Conservation (phyloP, 2,888 invertebrate genomes). For the Callinectes sapidus region DNA sequence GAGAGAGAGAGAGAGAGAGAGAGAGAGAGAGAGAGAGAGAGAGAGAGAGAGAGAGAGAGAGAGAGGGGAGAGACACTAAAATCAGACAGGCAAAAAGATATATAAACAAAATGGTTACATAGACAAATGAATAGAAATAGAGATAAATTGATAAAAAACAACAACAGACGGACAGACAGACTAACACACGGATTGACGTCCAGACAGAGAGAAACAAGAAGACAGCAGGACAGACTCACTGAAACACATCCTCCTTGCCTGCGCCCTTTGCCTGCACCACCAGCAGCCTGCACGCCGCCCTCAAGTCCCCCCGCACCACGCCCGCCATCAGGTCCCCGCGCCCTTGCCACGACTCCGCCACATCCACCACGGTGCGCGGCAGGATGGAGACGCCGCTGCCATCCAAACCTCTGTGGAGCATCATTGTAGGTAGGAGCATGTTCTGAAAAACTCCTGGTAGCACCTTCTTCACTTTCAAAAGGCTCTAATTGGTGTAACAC, state of each 20-base stretch:
- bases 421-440: background rate
- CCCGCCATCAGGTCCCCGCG: background rate
- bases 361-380: constrained; percentile 10
- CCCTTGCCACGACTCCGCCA: constrained; percentile 8
- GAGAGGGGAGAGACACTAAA: background rate
- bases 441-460: too few relatives aligned
- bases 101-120: background rate
- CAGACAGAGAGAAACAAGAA: background rate
- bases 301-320: background rate
- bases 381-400: background rate
- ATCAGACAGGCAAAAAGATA: background rate
- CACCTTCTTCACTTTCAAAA: too few relatives aligned
- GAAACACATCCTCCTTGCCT: background rate
- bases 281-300: constrained; percentile 11
- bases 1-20: constrained; percentile 7
- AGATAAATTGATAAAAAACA: background rate
- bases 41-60: background rate
- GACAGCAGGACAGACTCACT: background rate
- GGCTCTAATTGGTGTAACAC: too few relatives aligned
- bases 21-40: constrained; percentile 21
- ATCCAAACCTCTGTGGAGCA: constrained; percentile 5
- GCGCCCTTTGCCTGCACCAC: background rate
- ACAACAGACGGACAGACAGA: background rate
- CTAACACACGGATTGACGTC: background rate
- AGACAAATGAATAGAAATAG: background rate